Evolutionary conservation across 2,888 invertebrate genomes (phyloP), one percentile per base, ranked within the genome.

Genomic region (Pheosia gnoma): DNA sequence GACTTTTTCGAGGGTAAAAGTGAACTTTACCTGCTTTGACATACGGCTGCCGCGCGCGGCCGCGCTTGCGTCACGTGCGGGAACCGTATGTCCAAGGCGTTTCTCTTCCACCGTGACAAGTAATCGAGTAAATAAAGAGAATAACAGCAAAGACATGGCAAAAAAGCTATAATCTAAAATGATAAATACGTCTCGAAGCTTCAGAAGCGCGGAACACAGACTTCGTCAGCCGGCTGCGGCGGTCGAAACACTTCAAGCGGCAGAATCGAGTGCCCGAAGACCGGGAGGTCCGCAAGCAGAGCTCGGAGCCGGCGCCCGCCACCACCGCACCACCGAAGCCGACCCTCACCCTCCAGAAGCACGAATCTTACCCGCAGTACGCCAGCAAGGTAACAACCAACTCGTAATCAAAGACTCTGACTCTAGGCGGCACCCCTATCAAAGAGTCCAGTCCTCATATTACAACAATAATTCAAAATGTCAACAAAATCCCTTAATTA

Each of bases 361-460:
- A 91, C 65, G 86, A 88, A 57, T 92, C 93, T 1, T 91, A 91
- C 66, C 93, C 93, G 37, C 91, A 89, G 65, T 90, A 87, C 65
- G 72, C 71, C 3, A 53, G 78, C 7, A 47, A 47, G 8, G 25
- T 52, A 52, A 52, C 10, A 36, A 4, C 4, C 52, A 6, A 5
- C 52, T 25, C 25, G 25, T 25, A 25, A 25, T 25, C 25, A 25
- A 25, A 25, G 25, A 25, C 25, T 25, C 25, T 25, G 2, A 1
- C 1, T 25, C 25, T 25, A 25, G 2, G 25, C 25, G 25, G 25
- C 25, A 25, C n/a, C n/a, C n/a, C n/a, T n/a, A n/a, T n/a, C n/a
- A n/a, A n/a, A n/a, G n/a, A n/a, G n/a, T 25, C 25, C 25, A 25
- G 25, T 25, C 25, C 25, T 25, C 25, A 25, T 25, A 25, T 25